phyloP scores from a whole-genome alignment of 2,113 vertebrate species.

The Ameiurus melas region DNA sequence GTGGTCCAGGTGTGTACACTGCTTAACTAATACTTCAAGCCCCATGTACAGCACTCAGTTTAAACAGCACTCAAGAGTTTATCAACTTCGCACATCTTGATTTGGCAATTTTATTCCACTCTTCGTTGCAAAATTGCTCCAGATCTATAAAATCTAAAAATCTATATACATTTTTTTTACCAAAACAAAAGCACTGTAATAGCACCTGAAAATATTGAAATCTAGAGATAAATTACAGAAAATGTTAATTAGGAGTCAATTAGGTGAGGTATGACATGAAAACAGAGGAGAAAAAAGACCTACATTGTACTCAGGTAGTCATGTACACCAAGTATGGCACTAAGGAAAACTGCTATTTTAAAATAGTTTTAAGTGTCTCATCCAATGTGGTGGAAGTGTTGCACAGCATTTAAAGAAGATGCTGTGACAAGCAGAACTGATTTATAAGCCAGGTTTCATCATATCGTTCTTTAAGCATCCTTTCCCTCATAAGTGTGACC shows the following conservation, averaged over 20 bases:
- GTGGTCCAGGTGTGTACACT: no score
- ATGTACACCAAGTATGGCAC: background rate
- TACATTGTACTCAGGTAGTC: background rate
- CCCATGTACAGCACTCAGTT: no score
- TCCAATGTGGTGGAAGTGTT: background rate
- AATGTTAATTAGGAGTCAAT: background rate
- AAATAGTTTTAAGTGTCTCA: background rate
- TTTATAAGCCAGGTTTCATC: background rate
- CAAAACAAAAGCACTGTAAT: background rate
- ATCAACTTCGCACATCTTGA: no score
- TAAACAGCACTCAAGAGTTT: no score
- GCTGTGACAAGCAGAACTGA: background rate
- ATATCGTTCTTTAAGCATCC: background rate
- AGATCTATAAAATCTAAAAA: background rate
- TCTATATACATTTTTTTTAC: no score
- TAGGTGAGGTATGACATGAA: background rate
- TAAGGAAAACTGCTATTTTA: background rate
- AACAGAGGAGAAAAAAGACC: background rate
- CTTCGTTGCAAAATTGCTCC: no score
- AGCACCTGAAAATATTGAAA: background rate
- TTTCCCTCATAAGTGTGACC: background rate
- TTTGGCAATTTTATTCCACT: no score
- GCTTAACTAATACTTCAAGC: no score
- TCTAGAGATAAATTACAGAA: background rate
- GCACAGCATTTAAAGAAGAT: background rate